Evolutionary conservation across 2,888 invertebrate genomes (phyloP).

Genomic region (Ctenicera cuprea): DNA sequence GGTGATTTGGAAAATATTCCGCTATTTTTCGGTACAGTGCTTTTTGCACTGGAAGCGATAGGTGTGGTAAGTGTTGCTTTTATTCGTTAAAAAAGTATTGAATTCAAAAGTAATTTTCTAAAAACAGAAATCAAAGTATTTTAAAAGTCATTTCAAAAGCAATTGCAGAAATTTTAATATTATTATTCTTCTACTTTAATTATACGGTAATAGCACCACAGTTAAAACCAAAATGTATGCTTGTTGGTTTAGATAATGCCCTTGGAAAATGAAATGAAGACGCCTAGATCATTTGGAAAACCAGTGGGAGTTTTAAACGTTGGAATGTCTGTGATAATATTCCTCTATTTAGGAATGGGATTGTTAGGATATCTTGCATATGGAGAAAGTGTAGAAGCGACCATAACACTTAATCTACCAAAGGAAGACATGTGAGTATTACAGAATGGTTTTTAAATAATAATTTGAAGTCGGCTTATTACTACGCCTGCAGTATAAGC

Average conservation of each 20-base stretch:
- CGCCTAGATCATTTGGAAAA: conserved; percentile 87
- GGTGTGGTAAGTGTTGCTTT: conserved; percentile 80
- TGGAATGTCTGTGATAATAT: conserved; percentile 87
- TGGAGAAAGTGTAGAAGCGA: conserved; percentile 82
- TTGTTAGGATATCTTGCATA: conserved; percentile 94
- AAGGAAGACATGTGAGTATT: conserved; percentile 77
- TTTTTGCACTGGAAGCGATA: conserved; percentile 91
- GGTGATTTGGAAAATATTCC: conserved; percentile 78
- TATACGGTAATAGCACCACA: too few species aligned
- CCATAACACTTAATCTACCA: conserved; percentile 91
- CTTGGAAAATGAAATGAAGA: conserved; percentile 95
- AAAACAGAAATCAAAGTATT: too few species aligned
- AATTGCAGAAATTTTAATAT: too few species aligned
- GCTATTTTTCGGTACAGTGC: conserved; percentile 91
- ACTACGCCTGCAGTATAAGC: too few species aligned
- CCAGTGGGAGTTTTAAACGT: conserved; percentile 89
- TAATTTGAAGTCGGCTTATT: too few species aligned
- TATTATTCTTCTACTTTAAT: too few species aligned
- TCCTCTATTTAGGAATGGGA: conserved; percentile 91
- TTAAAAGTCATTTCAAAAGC: too few species aligned
- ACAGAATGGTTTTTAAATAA: background rate
- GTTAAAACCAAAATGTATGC: too few species aligned
- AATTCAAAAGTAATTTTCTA: too few species aligned
- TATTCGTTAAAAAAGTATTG: conserved; percentile 11
- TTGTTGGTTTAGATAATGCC: conserved; percentile 97